phyloP scores from a whole-genome alignment of 2,888 invertebrate genomes.

The Chymomyza caudatula region DNA sequence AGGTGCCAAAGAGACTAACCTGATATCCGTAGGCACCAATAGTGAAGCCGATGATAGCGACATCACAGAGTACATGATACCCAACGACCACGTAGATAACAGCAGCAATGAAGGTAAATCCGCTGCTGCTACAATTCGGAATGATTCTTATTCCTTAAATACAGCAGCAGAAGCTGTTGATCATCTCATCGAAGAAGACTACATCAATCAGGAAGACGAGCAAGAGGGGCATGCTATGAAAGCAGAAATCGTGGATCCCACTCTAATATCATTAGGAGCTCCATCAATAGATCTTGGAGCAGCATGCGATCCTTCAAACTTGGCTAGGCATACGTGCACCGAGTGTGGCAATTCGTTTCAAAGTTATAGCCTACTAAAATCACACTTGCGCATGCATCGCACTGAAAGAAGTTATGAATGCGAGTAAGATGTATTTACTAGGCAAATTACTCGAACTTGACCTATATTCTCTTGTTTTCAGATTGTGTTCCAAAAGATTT shows the following conservation, averaged over 20 bases:
- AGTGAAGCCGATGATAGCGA: neutral
- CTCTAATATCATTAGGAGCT: neutral
- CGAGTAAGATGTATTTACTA: constrained; percentile 39
- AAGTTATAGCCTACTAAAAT: constrained; percentile 26
- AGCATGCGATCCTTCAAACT: constrained; percentile 27
- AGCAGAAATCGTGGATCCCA: neutral
- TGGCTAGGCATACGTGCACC: constrained; percentile 24
- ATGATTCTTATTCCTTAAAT: neutral
- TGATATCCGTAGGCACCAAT: neutral
- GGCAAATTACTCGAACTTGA: neutral
- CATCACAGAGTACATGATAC: constrained; percentile 20
- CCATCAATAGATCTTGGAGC: constrained; percentile 24
- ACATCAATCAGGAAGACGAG: neutral
- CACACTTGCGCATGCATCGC: constrained; percentile 40
- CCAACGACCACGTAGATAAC: constrained; percentile 2
- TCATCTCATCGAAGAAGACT: neutral
- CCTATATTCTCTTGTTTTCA: constrained; percentile 14
- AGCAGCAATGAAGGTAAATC: constrained; percentile 1
- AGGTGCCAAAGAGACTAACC: neutral
- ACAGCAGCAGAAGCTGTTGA: neutral
- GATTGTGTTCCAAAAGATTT: constrained; percentile 64
- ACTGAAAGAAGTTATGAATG: constrained; percentile 43
- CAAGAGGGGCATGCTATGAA: neutral
- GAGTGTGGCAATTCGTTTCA: constrained; percentile 40
- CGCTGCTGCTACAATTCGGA: neutral